These are phyloP conservation scores for Sphyrna mokarran DNA, from an alignment of 2,113 vertebrate genomes.

Conservation along the genomic window DNA sequence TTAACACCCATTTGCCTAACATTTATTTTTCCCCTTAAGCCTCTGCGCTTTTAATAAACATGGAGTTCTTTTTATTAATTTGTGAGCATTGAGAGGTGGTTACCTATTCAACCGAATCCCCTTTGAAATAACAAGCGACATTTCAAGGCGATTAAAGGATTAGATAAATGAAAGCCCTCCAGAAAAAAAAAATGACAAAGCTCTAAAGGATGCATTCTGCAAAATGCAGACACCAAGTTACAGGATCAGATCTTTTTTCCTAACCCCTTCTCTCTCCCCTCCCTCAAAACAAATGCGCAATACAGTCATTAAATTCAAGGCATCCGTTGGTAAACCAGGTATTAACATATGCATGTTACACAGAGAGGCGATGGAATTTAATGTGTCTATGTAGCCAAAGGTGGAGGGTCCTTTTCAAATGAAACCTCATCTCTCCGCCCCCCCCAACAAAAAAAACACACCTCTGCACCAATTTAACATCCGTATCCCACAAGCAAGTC, in stretches of 20 bases:
- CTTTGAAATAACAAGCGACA: not conserved
- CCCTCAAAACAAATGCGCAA: not conserved
- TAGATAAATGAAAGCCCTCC: conserved; percentile 6
- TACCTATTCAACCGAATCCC: conserved; percentile 19
- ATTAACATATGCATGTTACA: not conserved
- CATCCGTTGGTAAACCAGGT: not conserved
- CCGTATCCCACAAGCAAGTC: not conserved
- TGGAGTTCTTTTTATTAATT: not conserved
- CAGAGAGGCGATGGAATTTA: not conserved
- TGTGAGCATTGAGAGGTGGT: not conserved
- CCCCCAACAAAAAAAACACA: no score
- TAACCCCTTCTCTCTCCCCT: not conserved
- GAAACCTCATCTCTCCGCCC: not conserved
- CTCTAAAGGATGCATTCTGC: not conserved
- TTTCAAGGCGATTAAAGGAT: conserved; percentile 14
- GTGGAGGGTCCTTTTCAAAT: not conserved
- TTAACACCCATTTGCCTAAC: not conserved
- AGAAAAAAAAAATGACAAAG: not conserved
- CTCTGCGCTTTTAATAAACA: not conserved
- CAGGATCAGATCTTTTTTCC: not conserved
- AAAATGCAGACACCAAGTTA: not conserved
- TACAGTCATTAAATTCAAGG: not conserved
- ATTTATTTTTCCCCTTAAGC: not conserved
- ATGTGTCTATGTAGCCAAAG: not conserved
- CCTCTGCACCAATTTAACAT: not conserved